phyloP scores from a whole-genome alignment of 2,797 vertebrate genomes.

The Sebastiscus albofasciatus region DNA sequence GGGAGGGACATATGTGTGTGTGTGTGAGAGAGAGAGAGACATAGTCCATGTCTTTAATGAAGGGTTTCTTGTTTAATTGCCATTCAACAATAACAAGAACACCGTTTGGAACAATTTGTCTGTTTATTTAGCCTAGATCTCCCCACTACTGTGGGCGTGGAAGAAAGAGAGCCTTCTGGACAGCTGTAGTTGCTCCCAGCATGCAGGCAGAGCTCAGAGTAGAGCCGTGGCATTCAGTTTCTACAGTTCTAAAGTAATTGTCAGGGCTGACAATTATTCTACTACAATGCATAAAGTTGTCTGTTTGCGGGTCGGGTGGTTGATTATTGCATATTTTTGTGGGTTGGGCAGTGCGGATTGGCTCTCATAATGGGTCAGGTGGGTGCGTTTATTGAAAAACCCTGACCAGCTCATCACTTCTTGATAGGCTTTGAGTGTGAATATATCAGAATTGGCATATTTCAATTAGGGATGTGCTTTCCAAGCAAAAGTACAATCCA shows the following conservation, averaged over 20 bases:
- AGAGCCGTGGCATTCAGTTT: neutral
- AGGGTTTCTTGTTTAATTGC: neutral
- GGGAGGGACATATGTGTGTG: too few relatives aligned
- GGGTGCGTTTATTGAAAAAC: too few relatives aligned
- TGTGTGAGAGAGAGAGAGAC: neutral
- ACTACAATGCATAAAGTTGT: neutral
- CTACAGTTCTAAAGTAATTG: neutral
- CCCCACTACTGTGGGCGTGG: neutral
- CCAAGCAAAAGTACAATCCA: too few relatives aligned
- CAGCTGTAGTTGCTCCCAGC: neutral
- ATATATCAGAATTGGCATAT: too few relatives aligned
- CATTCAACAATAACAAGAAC: neutral
- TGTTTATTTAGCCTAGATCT: neutral
- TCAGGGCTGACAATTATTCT: neutral
- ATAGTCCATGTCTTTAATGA: neutral
- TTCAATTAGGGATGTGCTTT: too few relatives aligned
- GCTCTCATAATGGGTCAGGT: too few relatives aligned
- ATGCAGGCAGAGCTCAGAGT: too few relatives aligned
- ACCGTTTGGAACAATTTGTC: neutral
- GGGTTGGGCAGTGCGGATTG: too few relatives aligned
- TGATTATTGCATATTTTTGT: neutral
- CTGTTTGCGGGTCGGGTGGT: neutral
- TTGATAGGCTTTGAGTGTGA: too few relatives aligned
- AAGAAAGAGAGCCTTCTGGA: neutral
- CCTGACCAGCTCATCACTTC: too few relatives aligned